Conservation (phyloP, 2,113 vertebrate genomes). For the Octodon degus region DNA sequence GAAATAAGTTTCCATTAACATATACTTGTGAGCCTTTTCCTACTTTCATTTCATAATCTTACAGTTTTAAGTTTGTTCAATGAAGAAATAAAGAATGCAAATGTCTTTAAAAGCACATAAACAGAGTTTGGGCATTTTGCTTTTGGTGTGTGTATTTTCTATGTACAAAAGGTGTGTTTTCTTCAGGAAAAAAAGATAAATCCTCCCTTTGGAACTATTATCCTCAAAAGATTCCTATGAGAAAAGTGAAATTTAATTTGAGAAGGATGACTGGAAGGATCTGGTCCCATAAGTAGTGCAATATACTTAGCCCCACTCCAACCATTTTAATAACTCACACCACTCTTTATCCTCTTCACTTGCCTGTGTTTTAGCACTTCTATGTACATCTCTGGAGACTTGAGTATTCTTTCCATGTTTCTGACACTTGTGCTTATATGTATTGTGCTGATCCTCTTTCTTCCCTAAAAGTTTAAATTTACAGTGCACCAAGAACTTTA, state of each 20-base stretch:
- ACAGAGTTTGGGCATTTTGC: neutral
- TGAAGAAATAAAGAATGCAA: constrained; percentile 13
- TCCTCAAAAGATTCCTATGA: constrained; percentile 51
- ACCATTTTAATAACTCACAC: constrained; percentile 71
- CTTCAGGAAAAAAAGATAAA: constrained; percentile 70
- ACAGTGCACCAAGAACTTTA: constrained; percentile 59
- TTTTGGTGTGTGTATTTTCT: constrained; percentile 9
- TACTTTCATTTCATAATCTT: constrained; percentile 57
- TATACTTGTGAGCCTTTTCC: neutral
- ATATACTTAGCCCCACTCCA: constrained; percentile 65
- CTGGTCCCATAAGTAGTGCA: constrained; percentile 63
- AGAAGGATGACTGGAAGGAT: constrained; percentile 63
- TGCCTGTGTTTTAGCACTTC: constrained; percentile 69
- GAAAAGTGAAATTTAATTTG: constrained; percentile 79
- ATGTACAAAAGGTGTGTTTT: constrained; percentile 16
- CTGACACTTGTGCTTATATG: constrained; percentile 63
- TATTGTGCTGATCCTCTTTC: constrained; percentile 40
- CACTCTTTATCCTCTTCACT: constrained; percentile 60
- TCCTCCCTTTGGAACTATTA: constrained; percentile 69
- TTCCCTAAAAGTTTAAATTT: constrained; percentile 74
- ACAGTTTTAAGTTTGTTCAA: constrained; percentile 20
- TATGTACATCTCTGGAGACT: constrained; percentile 53
- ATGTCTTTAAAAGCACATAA: neutral
- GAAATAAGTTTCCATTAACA: constrained; percentile 52
- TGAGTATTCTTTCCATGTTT: constrained; percentile 69